A percentile compares a stretch with the other conserved stretches of the same genome.
phyloP scores from a whole-genome alignment of 2,888 invertebrate genomes.

The Ectemnius cavifrons region DNA sequence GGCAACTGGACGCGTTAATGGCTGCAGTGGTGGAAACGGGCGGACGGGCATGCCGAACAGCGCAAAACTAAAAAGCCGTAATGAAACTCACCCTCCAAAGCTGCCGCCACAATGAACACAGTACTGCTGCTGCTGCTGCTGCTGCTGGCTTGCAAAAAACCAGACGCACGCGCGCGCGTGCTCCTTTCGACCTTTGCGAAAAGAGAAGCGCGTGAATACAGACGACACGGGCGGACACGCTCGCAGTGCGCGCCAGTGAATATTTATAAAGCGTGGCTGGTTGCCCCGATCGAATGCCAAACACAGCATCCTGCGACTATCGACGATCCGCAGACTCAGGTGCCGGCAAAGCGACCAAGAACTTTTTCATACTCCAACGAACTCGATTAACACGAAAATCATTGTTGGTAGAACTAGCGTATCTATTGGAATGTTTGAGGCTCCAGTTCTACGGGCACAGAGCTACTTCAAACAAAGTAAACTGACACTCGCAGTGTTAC shows the following conservation, averaged over 20 bases:
- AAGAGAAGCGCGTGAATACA: constrained; percentile 13
- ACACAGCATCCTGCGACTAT: constrained; percentile 7
- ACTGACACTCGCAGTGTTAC: too few species aligned
- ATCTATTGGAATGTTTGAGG: neutral
- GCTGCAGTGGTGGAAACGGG: neutral
- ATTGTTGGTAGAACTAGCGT: too few species aligned
- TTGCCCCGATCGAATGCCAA: constrained; percentile 41
- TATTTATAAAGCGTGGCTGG: constrained; percentile 45
- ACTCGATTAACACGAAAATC: neutral
- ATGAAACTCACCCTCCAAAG: neutral
- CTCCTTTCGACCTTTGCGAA: too few species aligned
- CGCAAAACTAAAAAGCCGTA: neutral
- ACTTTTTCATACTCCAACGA: too few species aligned
- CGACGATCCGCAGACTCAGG: too few species aligned
- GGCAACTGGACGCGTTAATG: neutral
- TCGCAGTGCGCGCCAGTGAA: constrained; percentile 34
- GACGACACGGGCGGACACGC: constrained; percentile 7
- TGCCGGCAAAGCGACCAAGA: neutral
- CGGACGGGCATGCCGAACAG: too few species aligned
- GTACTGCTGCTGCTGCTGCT: too few species aligned
- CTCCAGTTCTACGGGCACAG: too few species aligned
- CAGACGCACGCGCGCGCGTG: too few species aligned
- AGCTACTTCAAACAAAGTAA: too few species aligned
- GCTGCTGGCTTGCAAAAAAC: too few species aligned
- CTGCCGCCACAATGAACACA: too few species aligned